Percentiles rank a stretch among this genome's conserved stretches.
Conservation (phyloP, 1,140 invertebrate genomes). For the Drosophila bifasciata region DNA sequence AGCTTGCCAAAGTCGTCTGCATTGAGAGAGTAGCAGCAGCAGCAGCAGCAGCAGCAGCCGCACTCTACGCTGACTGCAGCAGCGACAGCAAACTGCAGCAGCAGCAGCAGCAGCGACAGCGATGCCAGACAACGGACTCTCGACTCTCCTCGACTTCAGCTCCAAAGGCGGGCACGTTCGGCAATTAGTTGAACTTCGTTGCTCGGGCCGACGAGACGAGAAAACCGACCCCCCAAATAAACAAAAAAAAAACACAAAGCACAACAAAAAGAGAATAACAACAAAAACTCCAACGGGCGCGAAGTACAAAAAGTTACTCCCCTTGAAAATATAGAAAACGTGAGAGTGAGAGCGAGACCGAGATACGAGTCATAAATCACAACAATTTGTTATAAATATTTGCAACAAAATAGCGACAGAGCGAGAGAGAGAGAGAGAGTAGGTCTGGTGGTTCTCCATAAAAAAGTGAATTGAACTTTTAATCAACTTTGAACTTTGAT, state of each 20-base stretch:
- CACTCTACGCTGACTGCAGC: conserved; percentile 17
- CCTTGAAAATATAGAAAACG: too few relatives aligned
- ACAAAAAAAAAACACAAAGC: conserved; percentile 22
- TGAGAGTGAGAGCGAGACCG: conserved; percentile 3
- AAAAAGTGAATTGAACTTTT: conserved; percentile 60
- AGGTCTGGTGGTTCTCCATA: neutral
- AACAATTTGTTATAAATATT: conserved; percentile 42
- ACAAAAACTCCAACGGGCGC: conserved; percentile 42
- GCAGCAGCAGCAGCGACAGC: conserved; percentile 43
- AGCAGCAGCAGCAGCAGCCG: conserved; percentile 34
- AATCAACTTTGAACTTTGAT: conserved; percentile 62
- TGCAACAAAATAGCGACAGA: conserved; percentile 24
- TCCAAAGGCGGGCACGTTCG: conserved; percentile 59
- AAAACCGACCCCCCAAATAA: conserved; percentile 39
- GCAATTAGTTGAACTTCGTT: conserved; percentile 77
- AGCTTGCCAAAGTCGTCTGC: conserved; percentile 41
- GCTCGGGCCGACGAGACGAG: conserved; percentile 71
- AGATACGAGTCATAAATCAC: conserved; percentile 21
- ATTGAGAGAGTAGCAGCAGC: conserved; percentile 13
- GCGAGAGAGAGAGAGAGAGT: conserved; percentile 16
- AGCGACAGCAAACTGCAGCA: conserved; percentile 54
- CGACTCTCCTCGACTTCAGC: conserved; percentile 37
- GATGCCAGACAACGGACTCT: conserved; percentile 16
- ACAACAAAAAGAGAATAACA: conserved; percentile 16
- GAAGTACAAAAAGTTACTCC: conserved; percentile 28